Conservation (phyloP, 2,113 vertebrate genomes). For the Malurus elegans region DNA sequence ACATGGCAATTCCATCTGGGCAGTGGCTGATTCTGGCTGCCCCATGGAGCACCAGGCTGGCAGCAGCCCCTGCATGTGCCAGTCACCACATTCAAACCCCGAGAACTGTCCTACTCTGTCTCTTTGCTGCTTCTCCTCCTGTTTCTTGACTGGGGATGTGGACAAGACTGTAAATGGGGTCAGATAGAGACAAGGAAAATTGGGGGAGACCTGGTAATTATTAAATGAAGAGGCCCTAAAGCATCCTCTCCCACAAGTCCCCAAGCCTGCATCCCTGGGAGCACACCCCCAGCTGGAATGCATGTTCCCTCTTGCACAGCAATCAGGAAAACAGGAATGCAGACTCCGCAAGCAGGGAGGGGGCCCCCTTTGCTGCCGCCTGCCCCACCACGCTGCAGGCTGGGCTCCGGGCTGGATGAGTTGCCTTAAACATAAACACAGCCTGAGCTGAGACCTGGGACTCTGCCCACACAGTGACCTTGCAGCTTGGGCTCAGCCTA, state of each 20-base stretch:
- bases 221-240: neutral
- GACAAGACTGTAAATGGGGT: neutral
- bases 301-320: accelerated
- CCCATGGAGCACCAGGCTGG: neutral
- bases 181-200: neutral
- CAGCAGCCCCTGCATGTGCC: accelerated
- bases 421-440: neutral
- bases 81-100: accelerated
- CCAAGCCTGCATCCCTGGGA: neutral
- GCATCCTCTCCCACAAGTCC: neutral
- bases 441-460: neutral
- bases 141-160: neutral
- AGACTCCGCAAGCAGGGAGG: neutral
- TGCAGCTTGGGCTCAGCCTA: neutral
- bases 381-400: neutral
- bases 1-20: accelerated
- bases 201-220: neutral
- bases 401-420: accelerated
- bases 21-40: neutral
- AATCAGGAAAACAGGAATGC: accelerated
- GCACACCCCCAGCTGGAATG: neutral
- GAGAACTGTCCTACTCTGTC: neutral
- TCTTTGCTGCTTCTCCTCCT: neutral
- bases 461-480: neutral
- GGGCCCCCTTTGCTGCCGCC: neutral